These are phyloP conservation scores for Epizoanthus illoricatus DNA, from an alignment of 92 coral and sea anemone species.

Conservation along the genomic window DNA sequence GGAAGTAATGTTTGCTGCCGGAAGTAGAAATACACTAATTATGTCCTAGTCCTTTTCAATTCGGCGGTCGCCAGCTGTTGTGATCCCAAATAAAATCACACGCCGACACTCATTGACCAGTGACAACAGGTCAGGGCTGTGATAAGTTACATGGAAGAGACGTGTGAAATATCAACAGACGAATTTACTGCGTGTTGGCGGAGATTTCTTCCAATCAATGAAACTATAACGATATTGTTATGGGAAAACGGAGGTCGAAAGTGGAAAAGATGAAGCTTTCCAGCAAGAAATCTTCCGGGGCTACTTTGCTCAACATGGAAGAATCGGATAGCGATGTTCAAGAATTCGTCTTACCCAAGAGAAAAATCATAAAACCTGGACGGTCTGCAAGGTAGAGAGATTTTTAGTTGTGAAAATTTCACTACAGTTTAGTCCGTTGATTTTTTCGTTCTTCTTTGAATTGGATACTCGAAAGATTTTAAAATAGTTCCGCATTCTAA, in stretches of 20 bases:
- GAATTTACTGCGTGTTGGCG: not conserved
- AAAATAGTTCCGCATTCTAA: slow-evolving; percentile 11
- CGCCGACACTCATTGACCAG: too few species aligned
- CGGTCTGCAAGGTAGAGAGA: slow-evolving; percentile 70
- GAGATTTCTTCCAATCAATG: slow-evolving; percentile 7
- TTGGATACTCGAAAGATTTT: slow-evolving; percentile 28
- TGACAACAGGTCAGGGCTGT: too few species aligned
- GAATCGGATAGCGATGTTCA: slow-evolving; percentile 81
- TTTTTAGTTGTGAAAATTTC: slow-evolving; percentile 7
- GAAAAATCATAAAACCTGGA: slow-evolving; percentile 82
- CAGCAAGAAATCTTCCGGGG: slow-evolving; percentile 70
- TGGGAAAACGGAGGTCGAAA: slow-evolving; percentile 70
- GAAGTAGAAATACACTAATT: too few species aligned
- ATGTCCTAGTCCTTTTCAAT: too few species aligned
- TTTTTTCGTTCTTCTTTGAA: slow-evolving; percentile 14
- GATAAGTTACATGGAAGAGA: too few species aligned
- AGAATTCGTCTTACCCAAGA: slow-evolving; percentile 80
- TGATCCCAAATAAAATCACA: too few species aligned
- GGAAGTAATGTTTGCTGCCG: too few species aligned
- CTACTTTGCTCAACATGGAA: slow-evolving; percentile 77
- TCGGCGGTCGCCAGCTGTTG: too few species aligned
- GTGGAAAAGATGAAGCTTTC: slow-evolving; percentile 71
- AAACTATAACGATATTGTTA: slow-evolving; percentile 13
- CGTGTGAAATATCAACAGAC: slow-evolving; percentile 4
- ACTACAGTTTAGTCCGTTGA: not conserved